These are phyloP conservation scores for Polietes domitor DNA, from an alignment of 2,888 invertebrate genomes.

Conservation along the genomic window DNA sequence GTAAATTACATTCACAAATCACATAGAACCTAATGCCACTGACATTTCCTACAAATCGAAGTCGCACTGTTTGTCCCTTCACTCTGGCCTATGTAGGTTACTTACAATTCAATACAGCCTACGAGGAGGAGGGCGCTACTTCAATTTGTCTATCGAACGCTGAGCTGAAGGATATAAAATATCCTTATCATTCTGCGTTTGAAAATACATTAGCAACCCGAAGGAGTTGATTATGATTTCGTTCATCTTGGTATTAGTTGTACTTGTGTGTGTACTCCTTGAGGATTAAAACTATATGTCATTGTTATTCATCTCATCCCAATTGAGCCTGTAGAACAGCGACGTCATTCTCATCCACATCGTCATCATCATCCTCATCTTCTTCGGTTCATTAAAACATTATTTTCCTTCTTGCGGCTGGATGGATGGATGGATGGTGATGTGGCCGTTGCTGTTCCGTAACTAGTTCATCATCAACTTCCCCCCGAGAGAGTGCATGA, in stretches of 20 bases:
- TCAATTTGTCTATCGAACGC: no score
- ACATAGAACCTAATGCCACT: no score
- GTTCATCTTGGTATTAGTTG: not conserved
- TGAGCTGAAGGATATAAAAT: not conserved
- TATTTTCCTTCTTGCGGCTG: slow-evolving; percentile 35
- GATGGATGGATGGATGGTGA: not conserved
- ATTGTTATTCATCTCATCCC: slow-evolving; percentile 8
- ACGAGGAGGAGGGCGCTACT: no score
- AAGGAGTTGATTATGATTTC: slow-evolving; percentile 27
- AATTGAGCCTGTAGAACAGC: not conserved
- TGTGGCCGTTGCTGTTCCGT: slow-evolving; percentile 39
- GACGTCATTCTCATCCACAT: not conserved
- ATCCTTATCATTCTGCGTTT: not conserved
- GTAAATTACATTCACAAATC: no score
- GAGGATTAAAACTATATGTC: slow-evolving; percentile 33
- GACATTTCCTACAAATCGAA: no score
- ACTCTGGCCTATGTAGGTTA: no score
- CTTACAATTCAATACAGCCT: no score
- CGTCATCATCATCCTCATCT: slow-evolving; percentile 14
- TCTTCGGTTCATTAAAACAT: slow-evolving; percentile 33
- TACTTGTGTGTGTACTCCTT: not conserved
- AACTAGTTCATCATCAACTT: slow-evolving; percentile 60
- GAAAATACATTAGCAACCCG: slow-evolving; percentile 3
- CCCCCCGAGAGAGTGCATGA: slow-evolving; percentile 69
- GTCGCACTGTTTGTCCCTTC: no score